Evolutionary conservation across 2,113 vertebrate species (phyloP).

Genomic region (Aleadryas rufinucha): DNA sequence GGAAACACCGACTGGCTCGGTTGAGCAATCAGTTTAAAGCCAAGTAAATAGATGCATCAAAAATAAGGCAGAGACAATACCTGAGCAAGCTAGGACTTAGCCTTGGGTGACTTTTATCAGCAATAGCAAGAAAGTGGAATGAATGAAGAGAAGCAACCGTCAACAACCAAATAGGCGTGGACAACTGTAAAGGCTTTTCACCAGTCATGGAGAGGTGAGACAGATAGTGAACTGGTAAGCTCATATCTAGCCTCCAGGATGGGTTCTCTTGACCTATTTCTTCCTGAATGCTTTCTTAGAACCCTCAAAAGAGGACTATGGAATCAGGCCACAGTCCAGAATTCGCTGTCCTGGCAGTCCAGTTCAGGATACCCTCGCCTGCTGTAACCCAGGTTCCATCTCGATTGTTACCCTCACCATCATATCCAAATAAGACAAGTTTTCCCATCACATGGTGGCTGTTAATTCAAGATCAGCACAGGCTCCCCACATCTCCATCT

Average conservation of each 20-base stretch:
- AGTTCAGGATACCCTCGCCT: not conserved
- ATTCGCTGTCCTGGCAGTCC: not conserved
- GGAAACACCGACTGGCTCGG: not conserved
- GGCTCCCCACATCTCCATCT: not conserved
- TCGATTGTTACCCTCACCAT: not conserved
- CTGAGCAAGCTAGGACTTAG: not conserved
- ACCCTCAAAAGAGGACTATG: not conserved
- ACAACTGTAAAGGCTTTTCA: not conserved
- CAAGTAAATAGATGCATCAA: conserved; percentile 12
- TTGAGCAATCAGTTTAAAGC: not conserved
- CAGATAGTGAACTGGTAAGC: not conserved
- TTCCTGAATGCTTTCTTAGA: not conserved
- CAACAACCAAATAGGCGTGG: not conserved
- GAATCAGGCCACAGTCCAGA: not conserved
- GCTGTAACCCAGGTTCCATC: not conserved
- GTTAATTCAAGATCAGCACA: not conserved
- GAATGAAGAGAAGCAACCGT: not conserved
- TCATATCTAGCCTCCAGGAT: not conserved
- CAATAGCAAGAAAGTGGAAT: not conserved
- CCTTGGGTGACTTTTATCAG: not conserved
- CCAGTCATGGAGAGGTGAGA: not conserved
- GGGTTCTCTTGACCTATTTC: not conserved
- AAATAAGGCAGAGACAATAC: not conserved
- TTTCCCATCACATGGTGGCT: not conserved
- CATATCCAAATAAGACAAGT: not conserved